A percentile compares a stretch with the other conserved stretches of the same genome.
phyloP scores from a whole-genome alignment of 2,113 vertebrate species.

The Eulemur macaco region DNA sequence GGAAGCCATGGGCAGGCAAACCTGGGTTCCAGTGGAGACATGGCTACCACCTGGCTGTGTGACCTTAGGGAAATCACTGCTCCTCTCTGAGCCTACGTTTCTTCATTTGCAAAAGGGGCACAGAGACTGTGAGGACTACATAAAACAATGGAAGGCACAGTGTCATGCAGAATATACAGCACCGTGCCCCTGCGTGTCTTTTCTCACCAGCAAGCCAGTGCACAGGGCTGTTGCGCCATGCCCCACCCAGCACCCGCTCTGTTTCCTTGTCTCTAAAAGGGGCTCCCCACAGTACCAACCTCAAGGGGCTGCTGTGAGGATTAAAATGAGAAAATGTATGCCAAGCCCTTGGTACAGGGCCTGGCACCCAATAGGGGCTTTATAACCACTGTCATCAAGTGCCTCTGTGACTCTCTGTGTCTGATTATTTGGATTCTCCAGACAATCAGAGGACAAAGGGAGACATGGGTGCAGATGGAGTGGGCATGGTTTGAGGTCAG shows the following conservation, averaged over 20 bases:
- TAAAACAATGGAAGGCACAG: neutral
- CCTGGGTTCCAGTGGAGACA: neutral
- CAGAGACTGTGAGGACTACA: neutral
- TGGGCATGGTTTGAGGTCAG: neutral
- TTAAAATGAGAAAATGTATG: neutral
- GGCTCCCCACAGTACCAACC: neutral
- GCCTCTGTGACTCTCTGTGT: neutral
- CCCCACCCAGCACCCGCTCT: neutral
- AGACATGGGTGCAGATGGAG: neutral
- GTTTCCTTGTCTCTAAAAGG: neutral
- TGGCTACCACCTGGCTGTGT: neutral
- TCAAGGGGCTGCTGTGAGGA: neutral
- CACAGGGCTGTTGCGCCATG: accelerated
- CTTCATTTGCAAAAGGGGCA: neutral
- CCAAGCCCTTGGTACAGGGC: neutral
- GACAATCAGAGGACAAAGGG: neutral
- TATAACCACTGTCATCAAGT: neutral
- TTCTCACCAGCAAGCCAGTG: neutral
- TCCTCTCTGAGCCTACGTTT: neutral
- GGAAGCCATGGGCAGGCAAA: neutral
- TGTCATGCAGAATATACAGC: no score
- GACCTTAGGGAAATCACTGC: neutral
- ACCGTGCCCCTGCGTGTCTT: accelerated
- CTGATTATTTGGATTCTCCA: neutral
- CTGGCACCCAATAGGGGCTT: neutral